phyloP scores from a whole-genome alignment of 2,113 vertebrate species.

The Otolemur garnettii region DNA sequence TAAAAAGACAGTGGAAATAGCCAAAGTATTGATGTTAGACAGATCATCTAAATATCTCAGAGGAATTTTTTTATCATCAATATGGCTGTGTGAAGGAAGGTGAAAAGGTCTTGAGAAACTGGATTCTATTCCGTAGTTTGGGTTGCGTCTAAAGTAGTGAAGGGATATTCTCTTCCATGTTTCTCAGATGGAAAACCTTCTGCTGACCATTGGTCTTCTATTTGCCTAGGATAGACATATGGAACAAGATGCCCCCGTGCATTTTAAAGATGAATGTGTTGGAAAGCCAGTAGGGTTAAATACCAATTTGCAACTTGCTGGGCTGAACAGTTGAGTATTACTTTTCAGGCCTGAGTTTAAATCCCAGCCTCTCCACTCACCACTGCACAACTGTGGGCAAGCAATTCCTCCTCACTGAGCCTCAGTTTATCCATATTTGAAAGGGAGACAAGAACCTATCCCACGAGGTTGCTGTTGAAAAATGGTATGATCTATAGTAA shows the following conservation, averaged over 20 bases:
- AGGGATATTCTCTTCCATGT: neutral
- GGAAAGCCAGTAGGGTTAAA: neutral
- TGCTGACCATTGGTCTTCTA: neutral
- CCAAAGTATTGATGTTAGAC: no score
- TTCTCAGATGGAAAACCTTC: neutral
- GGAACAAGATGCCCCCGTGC: neutral
- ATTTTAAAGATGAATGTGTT: neutral
- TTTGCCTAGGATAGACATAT: neutral
- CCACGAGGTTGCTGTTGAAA: neutral
- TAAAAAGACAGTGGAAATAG: no score
- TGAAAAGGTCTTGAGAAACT: neutral
- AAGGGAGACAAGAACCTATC: neutral
- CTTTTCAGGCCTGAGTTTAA: constrained; percentile 26
- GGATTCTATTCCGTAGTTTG: neutral
- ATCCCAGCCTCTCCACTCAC: neutral
- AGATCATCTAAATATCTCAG: neutral
- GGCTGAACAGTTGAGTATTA: neutral
- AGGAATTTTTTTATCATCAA: constrained; percentile 59
- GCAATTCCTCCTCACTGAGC: neutral
- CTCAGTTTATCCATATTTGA: neutral
- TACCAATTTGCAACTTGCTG: neutral
- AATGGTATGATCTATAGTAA: neutral
- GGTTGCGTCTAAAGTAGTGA: neutral
- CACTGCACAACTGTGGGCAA: neutral
- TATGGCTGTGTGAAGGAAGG: neutral